Base-by-base conservation (phyloP, 2,113 vertebrate species). In the Numenius arquata region DNA sequence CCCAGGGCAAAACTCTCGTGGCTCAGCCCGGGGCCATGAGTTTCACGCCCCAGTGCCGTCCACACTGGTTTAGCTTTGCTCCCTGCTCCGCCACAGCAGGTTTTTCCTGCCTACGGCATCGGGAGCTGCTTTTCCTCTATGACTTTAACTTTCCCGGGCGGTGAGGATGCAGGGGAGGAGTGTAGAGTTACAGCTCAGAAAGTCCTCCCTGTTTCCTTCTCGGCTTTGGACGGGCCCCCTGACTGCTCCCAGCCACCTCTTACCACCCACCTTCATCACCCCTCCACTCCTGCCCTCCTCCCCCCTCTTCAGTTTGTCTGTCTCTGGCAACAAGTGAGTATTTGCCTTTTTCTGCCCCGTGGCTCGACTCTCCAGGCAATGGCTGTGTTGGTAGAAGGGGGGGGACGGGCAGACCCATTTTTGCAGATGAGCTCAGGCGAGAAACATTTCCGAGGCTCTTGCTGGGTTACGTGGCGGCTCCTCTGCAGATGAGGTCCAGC, bases 1-100 rank as follows among this genome's bases (percentile, higher is more conserved):
- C 61, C 38, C 7, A 1, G 12, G 15, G 30, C 12, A 50, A 50
- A 5, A 0, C 41, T 56, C 25, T 26, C 10, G 1, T 1, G 10
- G 45, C 58, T 81, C 68, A 65, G 34, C 22, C 12, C 4, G 0
- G 19, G 41, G 11, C 20, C 7, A 0, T 2, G 11, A 58, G 8
- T 75, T 68, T 47, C 82, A 45, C 0, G 0, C 7, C 8, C 13
- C 2, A 1, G 34, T 43, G 41, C 45, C 0, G 0, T 34, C 50
- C 53, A 9, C 12, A 2, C 30, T 2, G 14, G 8, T 32, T 65
- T 8, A n/a, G 29, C 17, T 68, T 41, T 38, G 34, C 30, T 72
- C 19, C 32, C 9, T 1, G 5, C n/a, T 43, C 29, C 4, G 2
- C n/a, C 26, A 27, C 12, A 22, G 15, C 1, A 5, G 14, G 15